Base-by-base conservation (phyloP, 2,797 vertebrate species). In the Tenualosa ilisha region DNA sequence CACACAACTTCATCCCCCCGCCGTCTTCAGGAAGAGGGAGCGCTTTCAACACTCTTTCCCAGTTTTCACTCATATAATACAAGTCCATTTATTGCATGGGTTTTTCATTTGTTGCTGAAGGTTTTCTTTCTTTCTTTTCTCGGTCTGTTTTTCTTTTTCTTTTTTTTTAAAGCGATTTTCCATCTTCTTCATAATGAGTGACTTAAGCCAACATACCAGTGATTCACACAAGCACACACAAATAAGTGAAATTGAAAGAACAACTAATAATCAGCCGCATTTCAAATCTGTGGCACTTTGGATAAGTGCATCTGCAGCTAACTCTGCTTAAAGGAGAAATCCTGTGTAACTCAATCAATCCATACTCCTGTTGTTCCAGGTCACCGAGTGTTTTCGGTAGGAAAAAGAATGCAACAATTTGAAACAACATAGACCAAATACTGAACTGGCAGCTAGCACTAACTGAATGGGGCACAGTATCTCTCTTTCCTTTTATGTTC, bases 1-100 rank as follows among this genome's bases (percentile, higher is more conserved):
- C 89, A 90, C 90, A 46, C 82, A 75, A 22, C 22, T 43, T 24
- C 51, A 37, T 40, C 65, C 65, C 65, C 65, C 65, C 72, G 6
- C 54, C 17, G 17, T 46, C 72, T 46, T 43, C 72, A 17, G 72
- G 17, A 46, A 79, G 8, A 40, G 72, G 40, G 40, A 79, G 43
- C 40, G 40, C 72, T 79, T 79, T 79, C 63, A 86, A 82, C 56
- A 75, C 24, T 40, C n/a, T 20, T 56, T 12, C 49, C 79, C 68
- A 37, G 1, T 17, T 51, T 24, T 6, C 50, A 8, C 46, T 61
- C 43, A 22, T 31, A 51, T 40, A 51, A 54, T 31, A 81, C 11
- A 61, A 15, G 17, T 81, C 53, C 22, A 43, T 53, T 81, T 61
- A 46, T 43, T 37, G n/a, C 31, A 26, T 56, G 83, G 37, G 12